Base-by-base conservation (phyloP, 2,888 invertebrate genomes). In the Cetonia aurata region DNA sequence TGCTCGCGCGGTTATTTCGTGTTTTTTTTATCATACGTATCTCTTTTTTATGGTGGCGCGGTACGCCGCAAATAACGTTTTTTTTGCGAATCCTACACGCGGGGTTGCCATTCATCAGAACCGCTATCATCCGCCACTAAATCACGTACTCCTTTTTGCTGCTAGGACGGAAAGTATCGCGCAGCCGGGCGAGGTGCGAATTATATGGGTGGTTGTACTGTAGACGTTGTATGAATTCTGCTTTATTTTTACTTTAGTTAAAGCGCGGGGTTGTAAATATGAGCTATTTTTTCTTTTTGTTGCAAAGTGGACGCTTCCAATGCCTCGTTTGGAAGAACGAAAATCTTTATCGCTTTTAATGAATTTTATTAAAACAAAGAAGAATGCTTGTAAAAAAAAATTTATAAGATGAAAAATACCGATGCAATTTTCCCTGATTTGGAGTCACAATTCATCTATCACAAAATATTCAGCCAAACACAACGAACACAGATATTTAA, bases 151-250 rank as follows among this genome's bases (percentile, higher is more conserved):
- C 41, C 37, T 56, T 37, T 56, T 56, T 37, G 6, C 53, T 33
- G 53, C 56, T 4, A 37, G 15, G 48, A 52, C 60, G 71, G 17
- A 70, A 71, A 72, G 69, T 69, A 69, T 72, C 69, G 71, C 48
- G 10, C 46, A 31, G 70, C 46, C 13, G 13, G 48, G 33, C 10
- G 13, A 62, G 46, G 62, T 48, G 62, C 48, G 33, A 46, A 62
- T 62, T 48, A 15, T 62, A 62, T 13, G 4, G 25, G 25, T 4
- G 9, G 33, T 33, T 48, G 13, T 48, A 48, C 48, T 31, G 33
- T 33, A 15, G 42, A 9, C 12, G 10, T 10, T 42, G 44, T 41
- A 8, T 57, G 25, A 4, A 25, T 25, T 4, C 3, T 25, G 25
- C 4, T 25, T 25, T 25, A 3, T 25, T 25, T 25, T 3, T 25